A percentile compares a stretch with the other conserved stretches of the same genome.
Evolutionary conservation across 2,888 invertebrate species (phyloP).

Genomic region (Apodemia hepburni): DNA sequence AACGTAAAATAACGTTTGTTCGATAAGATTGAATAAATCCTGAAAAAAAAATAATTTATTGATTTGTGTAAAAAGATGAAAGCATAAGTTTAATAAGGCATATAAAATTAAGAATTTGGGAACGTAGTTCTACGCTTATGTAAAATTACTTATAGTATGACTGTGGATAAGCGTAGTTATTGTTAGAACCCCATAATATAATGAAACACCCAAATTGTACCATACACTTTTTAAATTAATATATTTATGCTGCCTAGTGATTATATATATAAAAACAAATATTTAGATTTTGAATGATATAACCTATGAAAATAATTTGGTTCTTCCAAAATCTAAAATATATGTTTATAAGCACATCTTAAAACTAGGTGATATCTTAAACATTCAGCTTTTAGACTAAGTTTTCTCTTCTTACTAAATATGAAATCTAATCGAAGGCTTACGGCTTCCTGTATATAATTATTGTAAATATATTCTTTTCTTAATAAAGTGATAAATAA

Average conservation of each 20-base stretch:
- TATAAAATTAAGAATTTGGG: neutral
- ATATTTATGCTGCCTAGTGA: neutral
- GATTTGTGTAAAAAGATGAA: neutral
- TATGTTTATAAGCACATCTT: too few relatives aligned
- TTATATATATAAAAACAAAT: neutral
- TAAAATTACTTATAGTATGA: neutral
- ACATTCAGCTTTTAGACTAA: neutral
- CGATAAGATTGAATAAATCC: too few relatives aligned
- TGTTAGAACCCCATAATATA: too few relatives aligned
- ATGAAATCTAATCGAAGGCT: neutral
- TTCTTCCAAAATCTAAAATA: too few relatives aligned
- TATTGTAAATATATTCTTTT: constrained; percentile 12
- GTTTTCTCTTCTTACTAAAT: neutral
- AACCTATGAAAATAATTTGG: too few relatives aligned
- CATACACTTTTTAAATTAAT: neutral
- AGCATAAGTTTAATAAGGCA: neutral
- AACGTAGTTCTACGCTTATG: neutral
- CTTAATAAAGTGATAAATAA: constrained; percentile 3
- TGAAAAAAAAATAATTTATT: neutral
- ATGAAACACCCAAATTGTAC: neutral
- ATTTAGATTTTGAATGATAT: neutral
- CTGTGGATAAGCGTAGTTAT: neutral
- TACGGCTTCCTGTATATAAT: constrained; percentile 8
- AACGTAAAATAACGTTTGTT: too few relatives aligned
- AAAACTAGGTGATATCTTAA: neutral